phyloP scores from a whole-genome alignment of 1,140 invertebrate species.

The Lasioglossum baleicum region DNA sequence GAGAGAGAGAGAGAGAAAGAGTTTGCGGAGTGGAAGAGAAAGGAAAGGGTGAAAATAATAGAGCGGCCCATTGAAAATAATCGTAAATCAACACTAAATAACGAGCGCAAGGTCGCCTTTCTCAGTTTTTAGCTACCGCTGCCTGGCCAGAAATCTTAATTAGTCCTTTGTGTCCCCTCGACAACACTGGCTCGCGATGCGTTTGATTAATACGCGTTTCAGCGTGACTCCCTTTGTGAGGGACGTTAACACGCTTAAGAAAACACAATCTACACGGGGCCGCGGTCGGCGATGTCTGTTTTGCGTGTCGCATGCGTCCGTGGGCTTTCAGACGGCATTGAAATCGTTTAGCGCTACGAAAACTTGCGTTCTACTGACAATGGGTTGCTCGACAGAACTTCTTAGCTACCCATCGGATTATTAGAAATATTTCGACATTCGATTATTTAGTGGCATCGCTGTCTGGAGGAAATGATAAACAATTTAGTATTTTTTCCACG shows the following conservation, averaged over 20 bases:
- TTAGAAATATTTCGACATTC: too few species aligned
- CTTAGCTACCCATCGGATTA: too few species aligned
- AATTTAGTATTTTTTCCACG: too few species aligned
- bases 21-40: too few species aligned
- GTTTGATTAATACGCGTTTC: slow-evolving; percentile 64
- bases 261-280: slow-evolving; percentile 58
- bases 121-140: slow-evolving; percentile 14
- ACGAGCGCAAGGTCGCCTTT: slow-evolving; percentile 56
- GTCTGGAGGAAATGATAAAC: too few species aligned
- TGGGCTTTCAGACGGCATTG: slow-evolving; percentile 44
- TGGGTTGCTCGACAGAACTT: too few species aligned
- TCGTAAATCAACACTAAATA: slow-evolving; percentile 61
- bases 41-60: slow-evolving; percentile 7
- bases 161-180: slow-evolving; percentile 57
- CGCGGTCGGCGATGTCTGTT: slow-evolving; percentile 36
- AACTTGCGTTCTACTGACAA: too few species aligned
- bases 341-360: slow-evolving; percentile 26
- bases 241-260: slow-evolving; percentile 53
- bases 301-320: slow-evolving; percentile 29
- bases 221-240: slow-evolving; percentile 58
- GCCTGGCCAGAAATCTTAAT: slow-evolving; percentile 61
- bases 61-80: slow-evolving; percentile 50
- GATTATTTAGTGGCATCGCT: too few species aligned
- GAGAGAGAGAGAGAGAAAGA: not conserved
- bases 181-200: slow-evolving; percentile 28